Base-by-base conservation (phyloP, 2,113 vertebrate genomes). In the Cyprinodon brontotheroides region DNA sequence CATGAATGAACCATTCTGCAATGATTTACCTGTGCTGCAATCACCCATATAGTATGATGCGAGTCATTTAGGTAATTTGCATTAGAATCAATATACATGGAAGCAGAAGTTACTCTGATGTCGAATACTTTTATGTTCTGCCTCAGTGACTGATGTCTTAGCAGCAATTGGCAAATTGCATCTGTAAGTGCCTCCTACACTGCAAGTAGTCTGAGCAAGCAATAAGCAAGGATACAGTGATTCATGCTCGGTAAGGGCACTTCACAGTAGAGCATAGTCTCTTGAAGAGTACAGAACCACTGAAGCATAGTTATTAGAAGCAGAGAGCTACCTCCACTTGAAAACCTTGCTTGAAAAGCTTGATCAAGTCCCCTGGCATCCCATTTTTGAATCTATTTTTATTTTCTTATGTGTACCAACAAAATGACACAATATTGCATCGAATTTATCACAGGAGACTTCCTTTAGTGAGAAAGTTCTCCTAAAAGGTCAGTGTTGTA, bases 141-240 rank as follows among this genome's bases (percentile, higher is more conserved):
- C 65, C 68, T 78, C 77, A 74, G 79, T 84, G 78, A 86, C 64
- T 76, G 67, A 70, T 79, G 67, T 74, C 77, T 78, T 48, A 70
- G 72, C 78, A 79, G 77, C 73, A 82, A 81, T 81, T 81, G 73
- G 77, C 40, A 90, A 84, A 82, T 84, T 85, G 65, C 62, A 88
- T 80, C 57, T 80, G 68, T 65, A 83, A 78, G 70, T 68, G 77
- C 78, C 68, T 83, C 75, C 80, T 72, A 75, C 75, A 83, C 75
- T 75, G 65, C 61, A 74, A 88, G 78, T 69, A 81, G 84, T 85
- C 77, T 70, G 73, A 78, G 72, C 84, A 71, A 80, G 83, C 87
- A 83, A 74, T 70, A 65, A 70, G 86, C 85, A 87, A 86, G 69
- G 71, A 70, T 61, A 43, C 74, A 69, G 71, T 75, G 76, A 85